These are phyloP conservation scores for Agonum fuliginosum DNA, from an alignment of 2,888 invertebrate genomes.

Conservation along the genomic window DNA sequence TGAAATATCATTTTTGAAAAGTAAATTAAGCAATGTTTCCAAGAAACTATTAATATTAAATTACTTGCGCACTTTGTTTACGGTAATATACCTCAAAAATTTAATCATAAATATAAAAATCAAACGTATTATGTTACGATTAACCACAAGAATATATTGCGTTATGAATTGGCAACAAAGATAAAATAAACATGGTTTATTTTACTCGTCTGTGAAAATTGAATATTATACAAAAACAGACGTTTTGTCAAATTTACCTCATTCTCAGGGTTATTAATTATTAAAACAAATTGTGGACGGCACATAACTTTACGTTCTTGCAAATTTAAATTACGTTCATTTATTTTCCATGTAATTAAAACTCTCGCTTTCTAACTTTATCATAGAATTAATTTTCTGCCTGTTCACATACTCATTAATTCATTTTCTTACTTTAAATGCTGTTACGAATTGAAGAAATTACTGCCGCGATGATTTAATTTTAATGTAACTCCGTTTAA, in stretches of 20 bases:
- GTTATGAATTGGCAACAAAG: too few relatives aligned
- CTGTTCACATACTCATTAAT: conserved; percentile 26
- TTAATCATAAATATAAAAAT: not conserved
- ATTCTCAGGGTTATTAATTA: conserved; percentile 15
- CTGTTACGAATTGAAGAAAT: conserved; percentile 3
- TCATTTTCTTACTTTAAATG: conserved; percentile 4
- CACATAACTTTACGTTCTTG: conserved; percentile 6
- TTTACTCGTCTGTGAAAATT: too few relatives aligned
- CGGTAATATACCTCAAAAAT: not conserved
- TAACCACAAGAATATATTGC: not conserved
- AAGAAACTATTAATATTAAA: not conserved
- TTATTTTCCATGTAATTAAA: conserved; percentile 35
- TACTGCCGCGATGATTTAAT: not conserved
- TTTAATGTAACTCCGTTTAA: not conserved
- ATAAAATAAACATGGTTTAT: too few relatives aligned
- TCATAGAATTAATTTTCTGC: conserved; percentile 25
- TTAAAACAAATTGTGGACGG: conserved; percentile 1
- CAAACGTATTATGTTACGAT: not conserved
- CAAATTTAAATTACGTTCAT: conserved; percentile 14
- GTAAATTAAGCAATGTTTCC: not conserved
- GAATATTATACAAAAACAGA: conserved; percentile 3
- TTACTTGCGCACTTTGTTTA: not conserved
- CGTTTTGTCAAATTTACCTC: conserved; percentile 14
- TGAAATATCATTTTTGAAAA: too few relatives aligned
- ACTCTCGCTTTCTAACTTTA: conserved; percentile 11